A percentile compares a stretch with the other conserved stretches of the same genome.
Evolutionary conservation across 2,797 vertebrate species (phyloP).

Genomic region (Euthynnus affinis): DNA sequence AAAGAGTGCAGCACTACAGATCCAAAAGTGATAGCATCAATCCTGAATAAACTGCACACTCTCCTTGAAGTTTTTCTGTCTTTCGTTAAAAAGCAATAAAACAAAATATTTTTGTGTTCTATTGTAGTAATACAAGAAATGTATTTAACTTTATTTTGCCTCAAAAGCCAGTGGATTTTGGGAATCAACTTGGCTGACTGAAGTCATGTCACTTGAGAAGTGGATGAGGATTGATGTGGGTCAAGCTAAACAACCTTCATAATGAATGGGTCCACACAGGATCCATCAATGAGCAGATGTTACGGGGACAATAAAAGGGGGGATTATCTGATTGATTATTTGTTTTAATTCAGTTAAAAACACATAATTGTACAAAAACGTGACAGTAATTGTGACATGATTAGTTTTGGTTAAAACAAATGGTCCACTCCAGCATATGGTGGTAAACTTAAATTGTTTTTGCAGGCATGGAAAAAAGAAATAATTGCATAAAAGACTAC

Average conservation of each 20-base stretch:
- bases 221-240: constrained; percentile 59
- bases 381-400: constrained; percentile 80
- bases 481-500: constrained; percentile 35
- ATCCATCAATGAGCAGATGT: constrained; percentile 80
- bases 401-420: constrained; percentile 83
- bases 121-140: neutral
- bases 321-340: constrained; percentile 81
- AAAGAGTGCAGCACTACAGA: constrained; percentile 44
- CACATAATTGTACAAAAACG: constrained; percentile 76
- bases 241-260: constrained; percentile 30
- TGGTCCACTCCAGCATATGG: constrained; percentile 71
- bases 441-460: constrained; percentile 37
- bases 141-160: neutral
- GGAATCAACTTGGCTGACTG: constrained; percentile 57
- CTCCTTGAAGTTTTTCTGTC: neutral
- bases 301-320: constrained; percentile 65
- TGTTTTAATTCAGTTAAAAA: constrained; percentile 81
- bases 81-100: neutral
- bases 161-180: constrained; percentile 23
- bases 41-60: neutral
- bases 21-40: constrained; percentile 14
- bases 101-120: neutral
- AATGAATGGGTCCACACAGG: constrained; percentile 53
- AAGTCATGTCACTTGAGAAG: constrained; percentile 33
- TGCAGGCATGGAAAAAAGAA: constrained; percentile 26